phyloP scores from a whole-genome alignment of 2,113 vertebrate genomes.

The Macheiramphus alcinus region DNA sequence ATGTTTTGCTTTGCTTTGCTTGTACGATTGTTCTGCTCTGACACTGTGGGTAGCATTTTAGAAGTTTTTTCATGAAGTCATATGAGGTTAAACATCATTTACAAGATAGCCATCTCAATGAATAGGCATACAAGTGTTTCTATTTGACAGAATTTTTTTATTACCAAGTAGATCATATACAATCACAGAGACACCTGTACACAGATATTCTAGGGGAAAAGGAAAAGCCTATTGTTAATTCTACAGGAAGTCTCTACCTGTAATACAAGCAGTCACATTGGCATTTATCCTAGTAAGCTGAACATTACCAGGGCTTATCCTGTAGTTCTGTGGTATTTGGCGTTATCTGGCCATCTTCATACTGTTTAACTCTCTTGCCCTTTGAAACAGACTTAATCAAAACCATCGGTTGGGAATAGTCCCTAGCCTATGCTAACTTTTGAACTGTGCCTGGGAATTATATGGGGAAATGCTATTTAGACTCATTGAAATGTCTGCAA shows the following conservation, averaged over 20 bases:
- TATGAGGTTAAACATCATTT: background rate
- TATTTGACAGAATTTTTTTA: background rate
- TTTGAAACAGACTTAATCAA: background rate
- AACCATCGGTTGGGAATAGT: background rate
- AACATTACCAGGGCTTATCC: background rate
- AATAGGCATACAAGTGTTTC: background rate
- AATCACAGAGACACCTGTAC: background rate
- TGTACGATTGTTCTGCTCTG: background rate
- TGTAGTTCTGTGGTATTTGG: background rate
- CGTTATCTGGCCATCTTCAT: background rate
- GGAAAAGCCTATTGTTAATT: background rate
- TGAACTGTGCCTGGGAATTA: background rate
- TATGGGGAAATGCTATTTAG: background rate
- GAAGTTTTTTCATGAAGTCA: background rate
- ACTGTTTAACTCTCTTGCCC: background rate
- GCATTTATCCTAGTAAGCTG: background rate
- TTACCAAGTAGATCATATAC: background rate
- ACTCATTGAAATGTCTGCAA: background rate
- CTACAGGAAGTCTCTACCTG: background rate
- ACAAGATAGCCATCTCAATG: background rate
- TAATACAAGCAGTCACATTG: background rate
- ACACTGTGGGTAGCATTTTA: background rate
- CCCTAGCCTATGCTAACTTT: background rate
- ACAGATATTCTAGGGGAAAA: background rate
- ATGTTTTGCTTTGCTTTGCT: background rate